phyloP scores from a whole-genome alignment of 2,797 vertebrate genomes.

The Rhabdomys pumilio region DNA sequence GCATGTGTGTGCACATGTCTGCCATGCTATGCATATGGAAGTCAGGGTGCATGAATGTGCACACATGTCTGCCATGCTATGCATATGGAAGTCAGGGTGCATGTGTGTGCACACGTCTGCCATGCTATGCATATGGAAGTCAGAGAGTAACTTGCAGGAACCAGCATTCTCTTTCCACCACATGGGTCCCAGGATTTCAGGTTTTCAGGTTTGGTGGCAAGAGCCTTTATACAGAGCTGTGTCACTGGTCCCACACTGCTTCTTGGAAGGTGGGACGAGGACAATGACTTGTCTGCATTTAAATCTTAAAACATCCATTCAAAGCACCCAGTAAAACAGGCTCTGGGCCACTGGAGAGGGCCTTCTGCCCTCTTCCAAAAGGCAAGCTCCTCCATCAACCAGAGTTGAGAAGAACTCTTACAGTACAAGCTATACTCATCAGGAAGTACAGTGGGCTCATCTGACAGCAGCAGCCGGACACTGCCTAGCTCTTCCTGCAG shows the following conservation, averaged over 20 bases:
- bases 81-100: not conserved
- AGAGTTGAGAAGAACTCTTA: not conserved
- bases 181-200: too few relatives aligned
- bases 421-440: not conserved
- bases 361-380: not conserved
- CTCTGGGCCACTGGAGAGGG: not conserved
- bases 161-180: not conserved
- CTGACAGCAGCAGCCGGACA: not conserved
- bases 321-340: not conserved
- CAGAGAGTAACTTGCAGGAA: not conserved
- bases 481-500: not conserved
- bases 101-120: not conserved
- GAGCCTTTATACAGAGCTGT: not conserved
- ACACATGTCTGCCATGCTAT: not conserved
- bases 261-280: not conserved
- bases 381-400: not conserved
- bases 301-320: not conserved
- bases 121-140: not conserved
- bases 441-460: not conserved
- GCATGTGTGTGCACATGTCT: not conserved
- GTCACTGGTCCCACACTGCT: too few relatives aligned
- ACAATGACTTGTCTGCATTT: conserved; percentile 1
- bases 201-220: not conserved
- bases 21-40: not conserved
- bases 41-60: not conserved